Evolutionary conservation across 92 coral and sea anemone species (phyloP), one percentile per base, ranked within the genome.

Genomic region (Phymanthus crucifer): DNA sequence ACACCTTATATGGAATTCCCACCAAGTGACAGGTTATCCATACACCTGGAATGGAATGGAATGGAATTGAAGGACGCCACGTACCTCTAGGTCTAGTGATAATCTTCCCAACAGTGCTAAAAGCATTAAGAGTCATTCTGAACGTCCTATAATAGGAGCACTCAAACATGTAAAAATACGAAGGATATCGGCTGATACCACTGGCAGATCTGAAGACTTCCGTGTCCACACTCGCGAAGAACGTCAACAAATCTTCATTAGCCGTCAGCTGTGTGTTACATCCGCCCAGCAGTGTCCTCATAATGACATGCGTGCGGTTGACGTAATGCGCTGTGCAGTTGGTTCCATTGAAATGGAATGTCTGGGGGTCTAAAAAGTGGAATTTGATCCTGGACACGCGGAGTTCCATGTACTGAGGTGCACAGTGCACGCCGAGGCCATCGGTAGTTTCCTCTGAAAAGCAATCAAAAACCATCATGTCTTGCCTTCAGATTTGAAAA

Each of bases 71-170:
- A 6, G 18, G 72, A 66, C 6, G 8, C 52, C 12, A 75, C 87
- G 72, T 54, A 87, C 97, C 87, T 34, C 75, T 73, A 26, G 87
- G 83, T 35, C 74, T 78, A 7, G 89, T 80, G 13, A 92, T 77
- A 32, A 89, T 67, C 71, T 84, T 87, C 0, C 88, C 87, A 17
- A 50, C 84, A 11, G 94, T 86, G 65, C 84, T 85, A 81, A 87
- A 92, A 36, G 97, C 89, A 68, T 79, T 84, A 38, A 92, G 67
- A 40, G 88, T 65, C 70, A 90, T 58, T 57, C 81, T 71, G 0
- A 88, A 87, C 8, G 94, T 90, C 35, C 90, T 82, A 27, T 86
- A 92, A 68, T 92, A 92, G n/a, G 85, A 73, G 66, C 97, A 92
- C 54, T 80, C 79, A 4, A 92, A 84, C 71, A 71, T 64, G 31